Conservation (phyloP, 2,888 invertebrate genomes). For the Sclerodermus sp. region DNA sequence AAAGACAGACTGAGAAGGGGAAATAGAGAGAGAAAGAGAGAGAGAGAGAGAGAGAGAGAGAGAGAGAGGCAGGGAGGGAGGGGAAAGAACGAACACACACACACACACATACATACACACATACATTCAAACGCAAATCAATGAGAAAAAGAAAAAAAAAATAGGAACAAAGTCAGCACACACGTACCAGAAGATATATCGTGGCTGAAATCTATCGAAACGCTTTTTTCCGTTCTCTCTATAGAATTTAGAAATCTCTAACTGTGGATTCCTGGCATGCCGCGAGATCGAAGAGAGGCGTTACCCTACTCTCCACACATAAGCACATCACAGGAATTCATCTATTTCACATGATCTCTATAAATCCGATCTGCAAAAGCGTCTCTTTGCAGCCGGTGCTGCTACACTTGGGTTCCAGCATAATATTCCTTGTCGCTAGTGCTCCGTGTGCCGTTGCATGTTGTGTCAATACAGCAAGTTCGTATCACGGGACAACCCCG, state of each 20-base stretch:
- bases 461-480: slow-evolving; percentile 31
- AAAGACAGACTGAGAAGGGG: background rate
- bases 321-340: background rate
- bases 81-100: too few species aligned
- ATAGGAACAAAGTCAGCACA: background rate
- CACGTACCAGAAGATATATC: too few species aligned
- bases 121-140: background rate
- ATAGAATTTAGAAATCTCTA: too few species aligned
- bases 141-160: background rate
- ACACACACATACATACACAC: too few species aligned
- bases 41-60: slow-evolving; percentile 12
- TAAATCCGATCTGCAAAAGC: background rate
- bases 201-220: too few species aligned
- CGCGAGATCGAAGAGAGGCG: slow-evolving; percentile 38
- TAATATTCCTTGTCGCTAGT: too few species aligned
- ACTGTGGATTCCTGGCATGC: slow-evolving; percentile 31
- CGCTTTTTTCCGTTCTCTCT: too few species aligned
- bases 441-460: slow-evolving; percentile 29
- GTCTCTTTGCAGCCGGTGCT: too few species aligned
- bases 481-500: slow-evolving; percentile 19
- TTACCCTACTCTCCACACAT: slow-evolving; percentile 28
- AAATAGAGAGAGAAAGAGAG: slow-evolving; percentile 9
- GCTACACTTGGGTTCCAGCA: too few species aligned
- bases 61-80: slow-evolving; percentile 10
- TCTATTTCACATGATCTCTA: background rate